Evolutionary conservation across 2,888 invertebrate genomes (phyloP).

Genomic region (Gortyna flavago): DNA sequence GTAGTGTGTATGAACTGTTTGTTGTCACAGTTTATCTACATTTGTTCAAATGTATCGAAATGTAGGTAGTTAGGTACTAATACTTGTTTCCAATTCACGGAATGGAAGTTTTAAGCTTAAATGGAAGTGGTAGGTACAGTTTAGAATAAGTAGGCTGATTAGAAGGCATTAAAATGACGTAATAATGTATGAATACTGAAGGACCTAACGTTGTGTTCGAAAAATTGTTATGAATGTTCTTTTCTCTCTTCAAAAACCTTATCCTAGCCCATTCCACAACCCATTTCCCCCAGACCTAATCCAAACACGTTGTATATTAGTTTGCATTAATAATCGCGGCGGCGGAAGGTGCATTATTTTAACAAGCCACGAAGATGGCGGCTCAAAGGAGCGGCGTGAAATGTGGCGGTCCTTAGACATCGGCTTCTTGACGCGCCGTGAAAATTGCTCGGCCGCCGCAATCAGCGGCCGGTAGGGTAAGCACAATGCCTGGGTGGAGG

Average conservation of each 20-base stretch:
- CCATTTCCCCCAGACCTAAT: conserved; percentile 9
- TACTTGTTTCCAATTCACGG: not conserved
- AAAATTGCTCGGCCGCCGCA: conserved; percentile 58
- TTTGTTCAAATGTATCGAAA: conserved; percentile 1
- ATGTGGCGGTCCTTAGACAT: conserved; percentile 61
- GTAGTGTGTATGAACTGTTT: conserved; percentile 7
- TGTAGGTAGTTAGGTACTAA: not conserved
- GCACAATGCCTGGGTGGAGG: conserved; percentile 18
- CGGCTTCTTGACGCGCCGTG: conserved; percentile 50
- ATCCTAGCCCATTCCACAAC: not conserved
- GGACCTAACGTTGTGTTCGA: not conserved
- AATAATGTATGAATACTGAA: too few species aligned
- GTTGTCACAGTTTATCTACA: conserved; percentile 8
- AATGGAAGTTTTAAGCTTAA: not conserved
- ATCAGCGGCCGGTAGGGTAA: conserved; percentile 54
- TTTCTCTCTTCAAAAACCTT: not conserved
- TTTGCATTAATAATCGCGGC: conserved; percentile 37
- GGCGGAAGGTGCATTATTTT: conserved; percentile 56
- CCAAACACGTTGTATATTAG: conserved; percentile 20
- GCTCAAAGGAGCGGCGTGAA: conserved; percentile 57
- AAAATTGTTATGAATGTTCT: not conserved
- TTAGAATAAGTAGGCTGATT: not conserved
- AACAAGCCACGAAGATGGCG: conserved; percentile 51
- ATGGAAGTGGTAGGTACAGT: too few species aligned
- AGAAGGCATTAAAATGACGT: not conserved